Evolutionary conservation across 2,113 vertebrate species (phyloP), one percentile per base, ranked within the genome.

Genomic region (Beaufortia kweichowensis): DNA sequence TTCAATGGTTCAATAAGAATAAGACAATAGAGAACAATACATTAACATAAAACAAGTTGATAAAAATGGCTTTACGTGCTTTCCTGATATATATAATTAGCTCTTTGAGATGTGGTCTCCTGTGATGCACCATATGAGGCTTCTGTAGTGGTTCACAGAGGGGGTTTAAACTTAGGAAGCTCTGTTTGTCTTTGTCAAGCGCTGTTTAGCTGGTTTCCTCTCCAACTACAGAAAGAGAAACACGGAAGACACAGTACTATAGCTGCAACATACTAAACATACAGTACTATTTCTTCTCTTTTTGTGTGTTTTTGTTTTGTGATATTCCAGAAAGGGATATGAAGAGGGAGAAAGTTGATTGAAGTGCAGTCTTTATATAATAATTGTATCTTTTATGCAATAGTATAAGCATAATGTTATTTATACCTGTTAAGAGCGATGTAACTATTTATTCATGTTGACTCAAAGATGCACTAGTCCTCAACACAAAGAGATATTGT

Each of bases 401-500:
- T 7, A 53, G 48, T 9, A 53, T n/a, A 53, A 21, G 48, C 19
- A 53, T 1, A 53, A 19, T n/a, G 1, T 1, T 2, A 53, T 48
- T 8, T 19, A 57, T 83, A 90, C 90, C 90, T 89, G 86, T 91
- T 88, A 1, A 81, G 87, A 0, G 91, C 91, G 15, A 92, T 87
- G 85, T 87, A 90, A 0, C 88, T n/a, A n/a, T n/a, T n/a, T n/a
- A n/a, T n/a, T n/a, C n/a, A 48, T 19, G 3, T 48, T 5, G 14
- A 15, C 46, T 48, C 46, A 48, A 48, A 48, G 46, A 48, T 48
- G 46, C 46, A 17, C 46, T 48, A 48, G 46, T 19, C 46, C 46
- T 48, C 46, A 48, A 19, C 15, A 19, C 46, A 3, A 17, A 48
- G 46, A 48, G 2, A 33, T 6, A 33, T 33, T n/a, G n/a, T n/a